Base-by-base conservation (phyloP, 2,888 invertebrate genomes). In the Oxycera nigricornis region DNA sequence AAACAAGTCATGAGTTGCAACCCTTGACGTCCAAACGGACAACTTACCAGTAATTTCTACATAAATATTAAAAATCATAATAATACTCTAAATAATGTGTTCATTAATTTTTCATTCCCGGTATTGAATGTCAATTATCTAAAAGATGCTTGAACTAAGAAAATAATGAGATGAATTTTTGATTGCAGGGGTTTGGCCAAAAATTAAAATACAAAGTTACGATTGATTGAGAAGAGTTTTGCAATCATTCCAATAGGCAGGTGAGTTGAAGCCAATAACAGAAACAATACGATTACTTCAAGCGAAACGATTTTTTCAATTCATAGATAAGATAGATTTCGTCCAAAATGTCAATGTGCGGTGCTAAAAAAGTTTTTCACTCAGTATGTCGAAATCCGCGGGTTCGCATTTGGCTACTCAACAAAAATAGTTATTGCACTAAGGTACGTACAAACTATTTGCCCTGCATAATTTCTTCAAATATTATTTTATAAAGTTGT, bases 381-480 rank as follows among this genome's bases (percentile, higher is more conserved):
- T 79, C 82, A 35, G 78, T 85, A 39, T 81, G 82, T 70, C 81
- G 80, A 74, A 78, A 81, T 68, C 83, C 84, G 6, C 81, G 83
- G 50, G 80, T 83, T 28, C 80, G 85, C 17, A 79, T 84, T 7
- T 84, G 79, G 76, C 81, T 82, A n/a, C 81, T 83, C 70, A 81
- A 78, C 72, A 83, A 81, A 79, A 85, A 85, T 83, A 82, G 81
- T 67, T 85, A 84, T 77, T 85, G 85, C 74, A 85, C 82, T 76
- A 83, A 85, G 81, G 85, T 85, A 77, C 76, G 77, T 62, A 30
- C n/a, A 20, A n/a, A n/a, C n/a, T n/a, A n/a, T n/a, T n/a, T n/a
- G n/a, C n/a, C n/a, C n/a, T n/a, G n/a, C n/a, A n/a, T n/a, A n/a
- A n/a, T n/a, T n/a, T n/a, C n/a, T n/a, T n/a, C n/a, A n/a, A n/a